phyloP scores from a whole-genome alignment of 2,797 vertebrate species.

The Rhinogobio ventralis region DNA sequence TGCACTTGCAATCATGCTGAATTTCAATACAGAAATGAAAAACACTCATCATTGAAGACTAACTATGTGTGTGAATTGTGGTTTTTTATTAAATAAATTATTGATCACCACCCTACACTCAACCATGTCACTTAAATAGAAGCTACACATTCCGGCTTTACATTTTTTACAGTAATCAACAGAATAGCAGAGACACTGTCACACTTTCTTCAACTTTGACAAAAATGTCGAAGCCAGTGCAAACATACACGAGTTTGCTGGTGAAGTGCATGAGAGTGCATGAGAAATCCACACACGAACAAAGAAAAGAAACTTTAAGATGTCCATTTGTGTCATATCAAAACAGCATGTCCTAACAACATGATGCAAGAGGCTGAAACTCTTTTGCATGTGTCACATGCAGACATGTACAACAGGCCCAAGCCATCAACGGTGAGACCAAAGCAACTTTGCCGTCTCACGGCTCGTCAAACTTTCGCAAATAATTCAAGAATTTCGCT shows the following conservation, averaged over 20 bases:
- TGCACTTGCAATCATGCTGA: neutral
- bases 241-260: neutral
- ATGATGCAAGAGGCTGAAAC: constrained; percentile 59
- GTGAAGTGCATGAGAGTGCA: constrained; percentile 11
- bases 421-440: constrained; percentile 26
- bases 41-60: neutral
- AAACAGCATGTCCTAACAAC: constrained; percentile 33
- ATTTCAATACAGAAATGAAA: neutral
- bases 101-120: neutral
- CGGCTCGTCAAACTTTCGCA: constrained; percentile 25
- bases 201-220: neutral
- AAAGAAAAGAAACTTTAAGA: constrained; percentile 29
- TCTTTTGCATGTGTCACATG: constrained; percentile 32
- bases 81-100: neutral
- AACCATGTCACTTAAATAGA: neutral
- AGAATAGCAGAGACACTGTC: neutral
- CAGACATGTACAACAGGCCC: constrained; percentile 46
- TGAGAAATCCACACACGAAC: constrained; percentile 26
- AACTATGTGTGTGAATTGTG: neutral
- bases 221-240: neutral
- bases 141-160: neutral
- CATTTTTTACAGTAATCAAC: neutral
- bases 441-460: constrained; percentile 29
- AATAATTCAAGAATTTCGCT: constrained; percentile 21
- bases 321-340: constrained; percentile 42